Base-by-base conservation (phyloP, 2,797 vertebrate species). In the Intellagama lesueurii region DNA sequence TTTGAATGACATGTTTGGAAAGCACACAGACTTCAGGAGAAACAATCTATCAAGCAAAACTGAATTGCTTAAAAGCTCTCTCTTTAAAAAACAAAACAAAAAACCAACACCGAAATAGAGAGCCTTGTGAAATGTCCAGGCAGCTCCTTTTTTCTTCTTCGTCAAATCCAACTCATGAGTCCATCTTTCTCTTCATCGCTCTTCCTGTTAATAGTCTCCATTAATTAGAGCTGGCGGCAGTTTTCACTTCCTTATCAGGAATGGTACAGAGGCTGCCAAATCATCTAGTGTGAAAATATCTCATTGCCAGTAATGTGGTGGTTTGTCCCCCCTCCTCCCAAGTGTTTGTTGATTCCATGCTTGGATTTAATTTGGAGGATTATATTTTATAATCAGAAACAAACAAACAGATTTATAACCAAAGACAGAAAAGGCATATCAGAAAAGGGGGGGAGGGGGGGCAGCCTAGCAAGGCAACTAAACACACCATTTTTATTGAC, bases 401-500 rank as follows among this genome's bases (percentile, higher is more conserved):
- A 97, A 97, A 97, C 95, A 97, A 97, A 97, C 96, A 97, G 97
- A 98, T 98, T 98, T 98, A 95, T 97, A 97, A 97, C 96, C 92
- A 95, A 97, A 96, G 97, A 94, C 90, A 56, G 0, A 92, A 96
- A 95, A 96, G 88, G 94, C 91, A 94, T 76, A 96, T 95, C 93
- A 83, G 97, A 94, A 96, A 96, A 96, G 28, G 72, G 72, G 72
- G 72, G 94, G 93, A 95, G 96, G 96, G 22, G 9, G 94, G 94
- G 93, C 95, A 96, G 96, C 96, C 94, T 97, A 98, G 97, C 95
- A 95, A 95, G 91, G 95, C 95, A 94, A 95, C 95, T 92, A 98
- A 99, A 98, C 97, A 98, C 98, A 98, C 98, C 98, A 98, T 98
- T 99, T 99, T 99, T 99, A 99, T 99, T 99, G 98, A 99, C 99